Evolutionary conservation across 1,140 invertebrate species (phyloP).

Genomic region (Telenomus remus): DNA sequence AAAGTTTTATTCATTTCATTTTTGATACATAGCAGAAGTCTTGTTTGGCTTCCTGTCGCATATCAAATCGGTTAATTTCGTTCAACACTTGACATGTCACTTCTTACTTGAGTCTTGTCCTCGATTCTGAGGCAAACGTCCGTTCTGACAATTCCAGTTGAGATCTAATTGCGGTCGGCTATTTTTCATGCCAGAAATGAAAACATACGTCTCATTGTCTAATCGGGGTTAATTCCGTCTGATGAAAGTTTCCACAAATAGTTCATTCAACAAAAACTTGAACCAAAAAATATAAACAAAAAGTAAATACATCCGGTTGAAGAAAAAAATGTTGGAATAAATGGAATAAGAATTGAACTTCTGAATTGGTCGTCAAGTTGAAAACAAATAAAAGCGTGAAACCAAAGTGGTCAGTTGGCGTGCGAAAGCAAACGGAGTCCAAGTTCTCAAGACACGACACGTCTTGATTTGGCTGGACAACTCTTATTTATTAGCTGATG

Average conservation of each 20-base stretch:
- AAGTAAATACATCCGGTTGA: too few species aligned
- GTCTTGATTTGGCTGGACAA: constrained; percentile 38
- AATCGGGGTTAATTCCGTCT: background rate
- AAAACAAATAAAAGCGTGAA: background rate
- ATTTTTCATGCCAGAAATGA: background rate
- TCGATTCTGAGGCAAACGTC: background rate
- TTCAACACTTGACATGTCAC: background rate
- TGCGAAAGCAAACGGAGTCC: constrained; percentile 5
- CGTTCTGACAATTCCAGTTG: background rate
- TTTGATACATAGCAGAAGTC: too few species aligned
- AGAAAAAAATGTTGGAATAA: too few species aligned
- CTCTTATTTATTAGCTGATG: constrained; percentile 47
- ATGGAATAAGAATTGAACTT: too few species aligned
- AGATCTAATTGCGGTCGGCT: background rate
- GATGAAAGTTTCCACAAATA: too few species aligned
- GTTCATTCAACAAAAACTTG: too few species aligned
- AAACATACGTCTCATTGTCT: constrained; percentile 1
- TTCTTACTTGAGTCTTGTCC: background rate
- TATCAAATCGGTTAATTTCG: background rate
- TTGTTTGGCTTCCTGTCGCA: too few species aligned
- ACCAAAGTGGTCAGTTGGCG: background rate
- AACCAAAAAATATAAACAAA: too few species aligned
- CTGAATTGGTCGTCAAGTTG: background rate
- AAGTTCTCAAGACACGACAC: constrained; percentile 13
- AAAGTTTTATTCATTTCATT: too few species aligned